Evolutionary conservation across 2,113 vertebrate genomes (phyloP), one percentile per base, ranked within the genome.

Genomic region (Takifugu bimaculatus): DNA sequence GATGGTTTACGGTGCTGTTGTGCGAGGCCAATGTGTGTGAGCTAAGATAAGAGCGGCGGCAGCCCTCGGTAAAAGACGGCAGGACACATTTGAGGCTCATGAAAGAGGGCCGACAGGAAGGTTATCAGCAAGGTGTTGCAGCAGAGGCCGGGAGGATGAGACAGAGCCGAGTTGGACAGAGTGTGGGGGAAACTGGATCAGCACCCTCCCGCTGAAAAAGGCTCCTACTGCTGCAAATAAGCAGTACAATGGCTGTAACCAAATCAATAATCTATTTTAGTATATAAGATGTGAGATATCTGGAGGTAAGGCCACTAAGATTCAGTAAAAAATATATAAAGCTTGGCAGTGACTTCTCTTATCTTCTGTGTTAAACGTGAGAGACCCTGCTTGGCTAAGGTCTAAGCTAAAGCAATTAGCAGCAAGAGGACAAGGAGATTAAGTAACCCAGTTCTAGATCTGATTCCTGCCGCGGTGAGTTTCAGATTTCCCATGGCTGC

Each of bases 1-100:
- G 57, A 70, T 54, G 55, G 58, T 57, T 70, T 61, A 64, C 70
- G 54, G 63, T 26, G 27, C 29, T 65, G 71, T 76, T 70, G 62
- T 79, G 78, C 77, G 82, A 70, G 77, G 82, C 79, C 83, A 88
- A 84, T 87, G 86, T 90, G 88, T 85, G 84, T 66, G 63, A 80
- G 70, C 69, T 79, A 72, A 88, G 90, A 92, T 92, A 91, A 91
- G 82, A 74, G 65, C 42, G 45, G 51, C 61, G 72, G 77, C 68
- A 42, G 67, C 6, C 44, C 69, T 60, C 65, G 14, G 50, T 76
- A 56, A 77, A 81, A 78, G 80, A 71, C 27, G 57, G 54, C 43
- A 57, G 51, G 78, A 66, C 74, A 71, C 67, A 72, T 84, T 71
- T 68, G 77, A 68, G 72, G 63, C 76, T 75, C 83, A 65, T 81